Evolutionary conservation across 2,113 vertebrate species (phyloP).

Genomic region (Phycodurus eques): DNA sequence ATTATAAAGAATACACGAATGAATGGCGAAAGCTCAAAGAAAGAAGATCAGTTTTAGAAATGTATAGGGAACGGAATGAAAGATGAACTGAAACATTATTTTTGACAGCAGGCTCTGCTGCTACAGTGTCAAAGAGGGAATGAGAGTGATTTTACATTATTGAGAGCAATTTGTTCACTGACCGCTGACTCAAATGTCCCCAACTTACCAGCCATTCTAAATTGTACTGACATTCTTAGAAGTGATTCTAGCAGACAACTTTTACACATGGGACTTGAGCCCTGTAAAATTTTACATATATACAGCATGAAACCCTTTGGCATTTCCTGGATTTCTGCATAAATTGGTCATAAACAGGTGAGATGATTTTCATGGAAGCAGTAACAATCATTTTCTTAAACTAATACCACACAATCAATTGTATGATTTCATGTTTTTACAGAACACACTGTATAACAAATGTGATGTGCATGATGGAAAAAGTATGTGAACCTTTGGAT

Average conservation of each 20-base stretch:
- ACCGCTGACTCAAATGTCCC: slow-evolving; percentile 4
- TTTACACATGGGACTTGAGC: neutral
- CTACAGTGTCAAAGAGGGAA: neutral
- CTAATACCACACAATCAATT: too few relatives aligned
- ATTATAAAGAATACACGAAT: neutral
- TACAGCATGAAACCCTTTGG: neutral
- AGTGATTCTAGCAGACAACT: neutral
- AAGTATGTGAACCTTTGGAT: too few relatives aligned
- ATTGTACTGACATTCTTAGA: neutral
- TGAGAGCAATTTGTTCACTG: slow-evolving; percentile 3
- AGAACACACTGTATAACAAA: too few relatives aligned
- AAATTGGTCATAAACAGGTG: neutral
- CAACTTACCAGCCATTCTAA: neutral
- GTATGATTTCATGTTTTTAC: too few relatives aligned
- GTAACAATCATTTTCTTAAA: too few relatives aligned
- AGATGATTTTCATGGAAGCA: too few relatives aligned
- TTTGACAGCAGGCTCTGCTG: neutral
- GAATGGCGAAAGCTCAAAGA: neutral
- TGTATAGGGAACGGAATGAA: neutral
- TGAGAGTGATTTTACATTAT: slow-evolving; percentile 3
- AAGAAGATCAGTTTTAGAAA: neutral
- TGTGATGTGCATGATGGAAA: too few relatives aligned
- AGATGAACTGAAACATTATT: slow-evolving; percentile 1
- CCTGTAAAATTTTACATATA: neutral
- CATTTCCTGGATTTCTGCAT: neutral